Conservation (phyloP, 2,888 invertebrate species). For the Byasa hedistus region DNA sequence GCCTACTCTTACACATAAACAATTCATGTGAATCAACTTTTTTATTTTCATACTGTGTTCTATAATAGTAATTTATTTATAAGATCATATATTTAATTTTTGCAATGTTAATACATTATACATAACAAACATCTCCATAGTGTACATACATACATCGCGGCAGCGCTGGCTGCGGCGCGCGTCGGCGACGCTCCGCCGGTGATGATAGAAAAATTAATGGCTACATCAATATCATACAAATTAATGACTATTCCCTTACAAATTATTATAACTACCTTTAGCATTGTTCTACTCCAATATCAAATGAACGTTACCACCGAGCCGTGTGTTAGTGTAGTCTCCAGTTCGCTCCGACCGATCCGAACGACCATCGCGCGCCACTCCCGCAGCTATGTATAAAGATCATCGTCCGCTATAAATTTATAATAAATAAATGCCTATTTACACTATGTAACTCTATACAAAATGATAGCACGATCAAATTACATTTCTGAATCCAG, state of each 20-base stretch:
- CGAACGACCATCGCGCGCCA: conserved; percentile 65
- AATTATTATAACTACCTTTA: conserved; percentile 78
- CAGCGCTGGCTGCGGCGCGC: conserved; percentile 46
- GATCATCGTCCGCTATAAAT: conserved; percentile 76
- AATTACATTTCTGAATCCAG: conserved; percentile 75
- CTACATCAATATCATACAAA: conserved; percentile 80
- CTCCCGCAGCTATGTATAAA: conserved; percentile 77
- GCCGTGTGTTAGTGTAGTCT: conserved; percentile 65
- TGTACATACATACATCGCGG: conserved; percentile 73
- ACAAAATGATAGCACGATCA: conserved; percentile 78
- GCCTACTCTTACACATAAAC: conserved; percentile 68
- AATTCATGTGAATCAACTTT: conserved; percentile 78
- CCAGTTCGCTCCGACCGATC: conserved; percentile 67
- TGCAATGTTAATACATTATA: conserved; percentile 80
- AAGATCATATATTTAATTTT: conserved; percentile 78
- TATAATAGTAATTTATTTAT: conserved; percentile 80
- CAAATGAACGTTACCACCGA: conserved; percentile 64
- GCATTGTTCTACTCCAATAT: conserved; percentile 77
- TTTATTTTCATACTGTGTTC: conserved; percentile 79
- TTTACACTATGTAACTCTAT: conserved; percentile 80
- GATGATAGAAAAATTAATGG: conserved; percentile 77
- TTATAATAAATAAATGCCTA: conserved; percentile 81
- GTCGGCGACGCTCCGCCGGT: conserved; percentile 54
- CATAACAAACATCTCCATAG: conserved; percentile 78
- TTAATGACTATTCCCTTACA: conserved; percentile 80